Percentiles rank a stretch among this genome's conserved stretches.
These are phyloP conservation scores for Deroptyus accipitrinus DNA, from an alignment of 2,113 vertebrate species.

Conservation along the genomic window DNA sequence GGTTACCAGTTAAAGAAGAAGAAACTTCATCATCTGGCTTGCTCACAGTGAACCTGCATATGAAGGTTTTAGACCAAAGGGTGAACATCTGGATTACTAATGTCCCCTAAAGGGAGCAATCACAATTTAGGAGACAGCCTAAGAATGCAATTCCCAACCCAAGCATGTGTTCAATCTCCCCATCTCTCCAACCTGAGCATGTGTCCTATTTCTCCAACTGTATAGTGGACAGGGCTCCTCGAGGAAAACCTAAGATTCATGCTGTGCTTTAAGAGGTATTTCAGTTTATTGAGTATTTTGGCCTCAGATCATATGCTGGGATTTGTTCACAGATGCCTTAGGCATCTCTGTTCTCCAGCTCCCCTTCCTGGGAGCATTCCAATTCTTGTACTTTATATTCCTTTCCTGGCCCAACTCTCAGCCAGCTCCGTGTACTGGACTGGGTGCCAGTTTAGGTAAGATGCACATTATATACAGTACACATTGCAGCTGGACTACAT, in stretches of 20 bases:
- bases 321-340: not conserved
- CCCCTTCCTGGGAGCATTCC: not conserved
- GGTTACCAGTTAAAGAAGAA: not conserved
- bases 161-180: not conserved
- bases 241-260: not conserved
- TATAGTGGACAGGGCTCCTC: not conserved
- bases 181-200: not conserved
- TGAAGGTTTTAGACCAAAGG: not conserved
- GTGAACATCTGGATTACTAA: not conserved
- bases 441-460: not conserved
- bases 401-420: not conserved
- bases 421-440: no score
- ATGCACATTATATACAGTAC: accelerated
- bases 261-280: not conserved
- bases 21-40: not conserved
- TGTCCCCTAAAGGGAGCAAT: not conserved
- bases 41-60: not conserved
- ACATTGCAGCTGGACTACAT: not conserved
- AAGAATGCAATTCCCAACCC: not conserved
- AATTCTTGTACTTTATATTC: not conserved
- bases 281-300: not conserved
- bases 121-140: not conserved
- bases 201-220: not conserved
- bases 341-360: not conserved
- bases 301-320: not conserved